These are phyloP conservation scores for Holacanthella duospinosa DNA, from an alignment of 2,888 invertebrate genomes.

Conservation along the genomic window DNA sequence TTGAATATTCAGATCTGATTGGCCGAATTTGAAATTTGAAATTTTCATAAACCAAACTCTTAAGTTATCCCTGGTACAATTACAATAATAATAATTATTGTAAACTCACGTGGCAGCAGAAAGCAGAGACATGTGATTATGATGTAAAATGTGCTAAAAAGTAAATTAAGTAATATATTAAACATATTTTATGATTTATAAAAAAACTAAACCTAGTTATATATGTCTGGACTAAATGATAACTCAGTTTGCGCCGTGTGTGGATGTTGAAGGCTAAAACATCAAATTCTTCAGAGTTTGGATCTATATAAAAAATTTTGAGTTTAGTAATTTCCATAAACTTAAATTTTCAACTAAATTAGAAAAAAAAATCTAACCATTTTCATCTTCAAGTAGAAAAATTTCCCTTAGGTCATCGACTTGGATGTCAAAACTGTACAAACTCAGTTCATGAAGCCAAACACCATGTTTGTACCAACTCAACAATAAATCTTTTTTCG, in stretches of 20 bases:
- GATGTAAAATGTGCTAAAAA: slow-evolving; percentile 27
- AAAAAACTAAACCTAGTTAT: slow-evolving; percentile 5
- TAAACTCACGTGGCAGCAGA: slow-evolving; percentile 12
- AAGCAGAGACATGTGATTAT: slow-evolving; percentile 33
- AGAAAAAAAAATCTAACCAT: not conserved
- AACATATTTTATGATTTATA: not conserved
- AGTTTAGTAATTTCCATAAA: not conserved
- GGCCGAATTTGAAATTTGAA: too few species aligned
- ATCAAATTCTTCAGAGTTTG: slow-evolving; percentile 5
- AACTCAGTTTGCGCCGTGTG: slow-evolving; percentile 18
- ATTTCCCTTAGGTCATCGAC: not conserved
- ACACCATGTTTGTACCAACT: slow-evolving; percentile 15
- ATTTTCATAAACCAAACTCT: too few species aligned
- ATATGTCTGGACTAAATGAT: slow-evolving; percentile 32
- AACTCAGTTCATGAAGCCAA: slow-evolving; percentile 5
- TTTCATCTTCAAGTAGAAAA: not conserved
- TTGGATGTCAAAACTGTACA: slow-evolving; percentile 12
- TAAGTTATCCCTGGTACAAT: too few species aligned
- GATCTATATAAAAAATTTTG: not conserved
- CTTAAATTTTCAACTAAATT: not conserved
- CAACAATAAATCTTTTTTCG: slow-evolving; percentile 6
- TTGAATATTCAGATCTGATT: too few species aligned
- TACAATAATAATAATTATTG: too few species aligned
- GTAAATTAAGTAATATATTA: not conserved
- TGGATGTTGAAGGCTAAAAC: slow-evolving; percentile 7